Conservation (phyloP, 2,888 invertebrate genomes). For the Trissolcus brochymenae region DNA sequence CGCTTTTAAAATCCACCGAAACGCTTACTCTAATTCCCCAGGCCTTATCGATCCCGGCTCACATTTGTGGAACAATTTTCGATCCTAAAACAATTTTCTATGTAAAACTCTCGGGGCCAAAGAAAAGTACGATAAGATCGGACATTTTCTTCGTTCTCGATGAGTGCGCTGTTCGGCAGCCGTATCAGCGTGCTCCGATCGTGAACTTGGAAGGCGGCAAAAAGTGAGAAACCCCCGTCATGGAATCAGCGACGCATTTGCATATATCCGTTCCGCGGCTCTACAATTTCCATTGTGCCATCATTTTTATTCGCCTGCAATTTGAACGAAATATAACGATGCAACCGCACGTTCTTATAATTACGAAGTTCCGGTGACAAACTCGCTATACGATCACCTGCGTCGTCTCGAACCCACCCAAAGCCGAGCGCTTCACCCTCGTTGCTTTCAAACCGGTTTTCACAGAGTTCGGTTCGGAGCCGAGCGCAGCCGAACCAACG, state of each 20-base stretch:
- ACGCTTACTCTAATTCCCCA: not conserved
- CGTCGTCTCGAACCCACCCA: conserved; percentile 28
- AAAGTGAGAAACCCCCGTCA: conserved; percentile 19
- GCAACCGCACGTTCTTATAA: conserved; percentile 30
- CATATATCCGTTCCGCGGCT: conserved; percentile 19
- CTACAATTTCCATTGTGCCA: conserved; percentile 5
- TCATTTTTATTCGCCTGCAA: conserved; percentile 23
- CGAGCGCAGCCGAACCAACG: conserved; percentile 20
- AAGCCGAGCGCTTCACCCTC: conserved; percentile 40
- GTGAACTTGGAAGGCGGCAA: conserved; percentile 19
- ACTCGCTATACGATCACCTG: conserved; percentile 42
- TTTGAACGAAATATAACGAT: conserved; percentile 23
- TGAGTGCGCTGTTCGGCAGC: conserved; percentile 13
- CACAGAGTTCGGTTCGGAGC: conserved; percentile 7
- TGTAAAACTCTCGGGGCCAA: conserved; percentile 10
- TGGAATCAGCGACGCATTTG: conserved; percentile 28
- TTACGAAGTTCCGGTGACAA: conserved; percentile 40
- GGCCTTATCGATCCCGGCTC: conserved; percentile 2
- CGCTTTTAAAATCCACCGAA: not conserved
- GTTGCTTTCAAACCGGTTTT: conserved; percentile 48
- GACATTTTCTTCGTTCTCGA: conserved; percentile 25
- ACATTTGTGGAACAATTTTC: conserved; percentile 17
- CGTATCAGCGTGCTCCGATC: conserved; percentile 29
- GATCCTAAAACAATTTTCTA: conserved; percentile 24
- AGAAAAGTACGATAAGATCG: conserved; percentile 29